Evolutionary conservation across 2,888 invertebrate species (phyloP).

Genomic region (Nemoura dubitans): DNA sequence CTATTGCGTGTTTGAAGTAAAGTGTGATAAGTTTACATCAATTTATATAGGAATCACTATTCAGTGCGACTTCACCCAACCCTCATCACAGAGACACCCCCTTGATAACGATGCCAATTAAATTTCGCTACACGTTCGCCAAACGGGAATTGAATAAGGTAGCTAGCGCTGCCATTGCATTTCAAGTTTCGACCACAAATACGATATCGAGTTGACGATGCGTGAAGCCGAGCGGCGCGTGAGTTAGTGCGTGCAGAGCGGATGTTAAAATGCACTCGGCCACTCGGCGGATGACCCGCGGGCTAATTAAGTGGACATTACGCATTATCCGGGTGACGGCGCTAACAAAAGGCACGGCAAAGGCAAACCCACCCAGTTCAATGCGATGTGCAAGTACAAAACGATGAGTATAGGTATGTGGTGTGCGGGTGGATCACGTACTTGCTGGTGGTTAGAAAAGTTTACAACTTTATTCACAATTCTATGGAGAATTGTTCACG

Average conservation of each 20-base stretch:
- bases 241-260: background rate
- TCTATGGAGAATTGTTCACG: background rate
- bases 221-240: background rate
- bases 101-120: background rate
- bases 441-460: background rate
- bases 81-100: background rate
- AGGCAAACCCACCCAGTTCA: background rate
- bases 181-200: background rate
- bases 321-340: slow-evolving; percentile 32
- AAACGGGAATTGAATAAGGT: background rate
- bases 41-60: background rate
- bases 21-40: background rate
- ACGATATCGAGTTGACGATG: background rate
- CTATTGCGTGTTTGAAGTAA: background rate
- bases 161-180: background rate
- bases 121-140: background rate
- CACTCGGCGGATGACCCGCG: slow-evolving; percentile 22
- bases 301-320: slow-evolving; percentile 35
- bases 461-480: background rate
- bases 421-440: background rate
- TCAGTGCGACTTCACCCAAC: background rate
- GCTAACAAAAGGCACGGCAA: background rate
- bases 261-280: slow-evolving; percentile 9
- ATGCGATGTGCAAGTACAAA: background rate
- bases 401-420: background rate